A percentile compares a stretch with the other conserved stretches of the same genome.
These are phyloP conservation scores for Rachycentron canadum DNA, from an alignment of 2,797 vertebrate genomes.

Conservation along the genomic window DNA sequence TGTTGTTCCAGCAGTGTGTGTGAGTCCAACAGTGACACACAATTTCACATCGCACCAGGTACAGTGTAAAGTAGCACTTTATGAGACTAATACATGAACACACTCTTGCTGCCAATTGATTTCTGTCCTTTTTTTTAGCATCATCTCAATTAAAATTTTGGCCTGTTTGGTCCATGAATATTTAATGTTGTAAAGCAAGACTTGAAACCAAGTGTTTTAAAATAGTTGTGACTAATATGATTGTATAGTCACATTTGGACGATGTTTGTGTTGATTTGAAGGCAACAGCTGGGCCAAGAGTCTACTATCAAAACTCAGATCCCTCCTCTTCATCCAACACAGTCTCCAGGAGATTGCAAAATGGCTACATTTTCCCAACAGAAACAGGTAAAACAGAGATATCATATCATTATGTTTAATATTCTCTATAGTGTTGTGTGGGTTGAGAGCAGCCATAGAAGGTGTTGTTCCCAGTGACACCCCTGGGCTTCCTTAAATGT, in stretches of 20 bases:
- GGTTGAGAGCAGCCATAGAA: no score
- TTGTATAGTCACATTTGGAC: background rate
- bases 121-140: no score
- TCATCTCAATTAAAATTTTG: background rate
- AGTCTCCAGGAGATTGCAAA: slow-evolving; percentile 29
- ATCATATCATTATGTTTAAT: background rate
- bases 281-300: slow-evolving; percentile 32
- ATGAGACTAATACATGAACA: background rate
- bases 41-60: slow-evolving; percentile 64
- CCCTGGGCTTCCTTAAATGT: no score
- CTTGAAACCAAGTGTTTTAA: background rate
- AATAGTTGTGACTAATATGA: background rate
- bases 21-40: slow-evolving; percentile 16
- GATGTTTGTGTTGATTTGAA: slow-evolving; percentile 45
- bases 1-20: background rate
- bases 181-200: background rate
- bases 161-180: background rate
- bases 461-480: no score
- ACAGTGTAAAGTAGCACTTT: background rate
- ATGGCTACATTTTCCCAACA: slow-evolving; percentile 27
- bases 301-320: slow-evolving; percentile 6
- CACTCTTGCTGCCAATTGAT: no score
- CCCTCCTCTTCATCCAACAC: background rate
- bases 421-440: background rate
- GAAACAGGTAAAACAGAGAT: slow-evolving; percentile 52